phyloP scores from a whole-genome alignment of 2,113 vertebrate species.

The Cercopithecus mona region DNA sequence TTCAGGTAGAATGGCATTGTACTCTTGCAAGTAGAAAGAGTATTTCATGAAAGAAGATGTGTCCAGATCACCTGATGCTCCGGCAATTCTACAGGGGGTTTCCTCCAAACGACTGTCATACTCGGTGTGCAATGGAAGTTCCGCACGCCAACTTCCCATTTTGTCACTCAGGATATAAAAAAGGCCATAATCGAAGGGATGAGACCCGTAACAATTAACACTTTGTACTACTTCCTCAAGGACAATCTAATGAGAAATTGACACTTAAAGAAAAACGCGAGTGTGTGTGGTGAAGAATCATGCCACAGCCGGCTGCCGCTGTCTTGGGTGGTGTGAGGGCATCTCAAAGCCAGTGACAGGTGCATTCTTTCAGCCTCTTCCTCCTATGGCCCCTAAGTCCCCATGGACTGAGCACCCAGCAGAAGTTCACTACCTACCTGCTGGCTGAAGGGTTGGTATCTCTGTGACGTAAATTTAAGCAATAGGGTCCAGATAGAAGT shows the following conservation, averaged over 20 bases:
- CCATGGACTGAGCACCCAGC: background rate
- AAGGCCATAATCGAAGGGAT: background rate
- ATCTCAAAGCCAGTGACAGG: background rate
- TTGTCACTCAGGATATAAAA: background rate
- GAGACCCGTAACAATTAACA: background rate
- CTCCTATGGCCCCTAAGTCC: background rate
- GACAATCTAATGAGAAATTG: background rate
- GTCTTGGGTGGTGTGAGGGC: background rate
- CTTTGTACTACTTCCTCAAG: background rate
- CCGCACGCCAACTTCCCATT: background rate
- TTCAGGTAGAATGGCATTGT: background rate
- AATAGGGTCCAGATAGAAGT: background rate
- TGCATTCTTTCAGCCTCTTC: background rate
- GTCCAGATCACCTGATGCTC: too few species aligned
- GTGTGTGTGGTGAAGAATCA: background rate
- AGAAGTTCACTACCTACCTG: background rate
- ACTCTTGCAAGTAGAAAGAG: background rate
- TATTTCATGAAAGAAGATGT: background rate
- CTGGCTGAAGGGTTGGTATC: background rate
- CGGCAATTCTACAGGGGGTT: background rate
- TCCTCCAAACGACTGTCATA: fast-evolving
- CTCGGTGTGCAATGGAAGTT: background rate
- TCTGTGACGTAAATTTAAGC: background rate
- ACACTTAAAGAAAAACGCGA: background rate
- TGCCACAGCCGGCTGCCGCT: too few species aligned